Evolutionary conservation across 1,140 invertebrate species (phyloP).

Genomic region (Drosophila bocqueti): DNA sequence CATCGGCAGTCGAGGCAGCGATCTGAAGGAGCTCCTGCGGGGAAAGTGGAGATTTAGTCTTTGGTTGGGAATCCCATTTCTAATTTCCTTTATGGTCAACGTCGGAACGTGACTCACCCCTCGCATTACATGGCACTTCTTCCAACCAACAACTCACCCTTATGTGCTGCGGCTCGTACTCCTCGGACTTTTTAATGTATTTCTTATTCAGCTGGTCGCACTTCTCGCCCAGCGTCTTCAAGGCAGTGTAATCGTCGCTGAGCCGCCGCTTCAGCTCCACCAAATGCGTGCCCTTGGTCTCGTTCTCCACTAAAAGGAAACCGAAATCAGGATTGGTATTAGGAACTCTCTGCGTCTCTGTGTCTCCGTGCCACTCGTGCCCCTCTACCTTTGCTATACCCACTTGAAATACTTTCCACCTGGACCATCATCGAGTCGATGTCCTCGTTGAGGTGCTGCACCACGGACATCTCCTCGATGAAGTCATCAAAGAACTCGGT

Average conservation of each 20-base stretch:
- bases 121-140: not conserved
- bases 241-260: conserved; percentile 87
- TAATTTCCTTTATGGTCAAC: not conserved
- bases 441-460: conserved; percentile 88
- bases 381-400: not conserved
- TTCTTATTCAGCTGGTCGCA: conserved; percentile 89
- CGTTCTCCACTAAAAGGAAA: conserved; percentile 87
- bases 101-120: not conserved
- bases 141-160: conserved; percentile 86
- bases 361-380: no score
- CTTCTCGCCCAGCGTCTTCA: conserved; percentile 89
- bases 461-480: conserved; percentile 88
- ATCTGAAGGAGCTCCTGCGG: conserved; percentile 86
- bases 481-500: conserved; percentile 90
- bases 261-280: conserved; percentile 88
- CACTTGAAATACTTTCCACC: conserved; percentile 90
- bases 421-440: conserved; percentile 90
- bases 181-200: conserved; percentile 90
- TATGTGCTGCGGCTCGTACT: conserved; percentile 90
- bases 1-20: conserved; percentile 89
- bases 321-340: not conserved
- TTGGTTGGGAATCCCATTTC: not conserved
- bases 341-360: not conserved
- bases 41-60: not conserved
- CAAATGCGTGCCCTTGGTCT: conserved; percentile 88